Percentiles rank a stretch among this genome's conserved stretches.
Conservation (phyloP, 2,113 vertebrate species). For the Edolisoma coerulescens region DNA sequence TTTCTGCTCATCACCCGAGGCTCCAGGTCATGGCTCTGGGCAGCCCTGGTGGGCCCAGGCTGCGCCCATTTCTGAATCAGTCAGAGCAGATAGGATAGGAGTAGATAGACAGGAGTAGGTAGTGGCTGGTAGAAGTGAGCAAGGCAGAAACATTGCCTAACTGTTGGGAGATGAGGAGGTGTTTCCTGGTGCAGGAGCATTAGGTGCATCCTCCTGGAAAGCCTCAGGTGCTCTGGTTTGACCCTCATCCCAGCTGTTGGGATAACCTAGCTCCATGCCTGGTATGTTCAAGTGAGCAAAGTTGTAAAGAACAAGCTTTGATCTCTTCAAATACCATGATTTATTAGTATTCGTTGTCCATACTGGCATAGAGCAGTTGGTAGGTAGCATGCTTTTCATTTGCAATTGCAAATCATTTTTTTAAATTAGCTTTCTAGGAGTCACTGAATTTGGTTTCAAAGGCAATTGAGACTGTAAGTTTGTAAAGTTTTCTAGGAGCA, state of each 20-base stretch:
- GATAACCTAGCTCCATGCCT: not conserved
- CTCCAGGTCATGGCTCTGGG: not conserved
- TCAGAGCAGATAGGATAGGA: not conserved
- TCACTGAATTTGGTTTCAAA: not conserved
- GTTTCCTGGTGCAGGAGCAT: not conserved
- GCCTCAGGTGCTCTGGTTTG: not conserved
- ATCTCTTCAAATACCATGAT: not conserved
- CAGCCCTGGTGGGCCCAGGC: not conserved
- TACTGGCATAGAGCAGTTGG: not conserved
- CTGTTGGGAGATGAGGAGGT: not conserved
- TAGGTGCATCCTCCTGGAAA: not conserved
- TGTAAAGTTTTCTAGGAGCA: not conserved
- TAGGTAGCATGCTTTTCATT: not conserved
- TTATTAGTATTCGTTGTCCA: accelerated
- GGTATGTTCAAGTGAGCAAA: not conserved
- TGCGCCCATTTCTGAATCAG: accelerated
- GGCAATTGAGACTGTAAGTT: not conserved
- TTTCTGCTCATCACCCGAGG: not conserved
- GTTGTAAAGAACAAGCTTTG: not conserved
- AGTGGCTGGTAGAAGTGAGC: not conserved
- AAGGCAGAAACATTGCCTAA: accelerated
- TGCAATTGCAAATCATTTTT: not conserved
- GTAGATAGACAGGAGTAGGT: too few species aligned
- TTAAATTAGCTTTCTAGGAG: not conserved
- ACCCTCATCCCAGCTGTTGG: not conserved